phyloP scores from a whole-genome alignment of 2,888 invertebrate species.

The Caenorhabditis sp. region DNA sequence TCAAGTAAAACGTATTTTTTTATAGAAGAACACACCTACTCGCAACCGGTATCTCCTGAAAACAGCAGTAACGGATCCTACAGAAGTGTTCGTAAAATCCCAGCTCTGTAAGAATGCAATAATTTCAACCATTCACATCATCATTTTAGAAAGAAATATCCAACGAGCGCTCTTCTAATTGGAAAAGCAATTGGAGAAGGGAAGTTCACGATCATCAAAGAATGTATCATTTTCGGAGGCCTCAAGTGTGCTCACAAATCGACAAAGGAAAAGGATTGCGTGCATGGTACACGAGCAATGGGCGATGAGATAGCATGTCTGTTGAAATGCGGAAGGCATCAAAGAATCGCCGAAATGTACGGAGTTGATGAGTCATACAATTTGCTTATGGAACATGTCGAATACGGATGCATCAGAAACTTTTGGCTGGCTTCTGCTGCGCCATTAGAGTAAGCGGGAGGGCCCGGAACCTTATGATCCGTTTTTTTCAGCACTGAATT shows the following conservation, averaged over 20 bases:
- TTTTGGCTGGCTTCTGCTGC: slow-evolving; percentile 53
- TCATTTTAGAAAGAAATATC: slow-evolving; percentile 46
- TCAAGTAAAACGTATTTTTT: neutral
- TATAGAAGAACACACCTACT: slow-evolving; percentile 47
- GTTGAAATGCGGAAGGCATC: slow-evolving; percentile 62
- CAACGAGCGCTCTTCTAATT: slow-evolving; percentile 49
- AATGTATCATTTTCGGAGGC: slow-evolving; percentile 60
- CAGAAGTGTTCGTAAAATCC: slow-evolving; percentile 31
- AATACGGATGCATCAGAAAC: slow-evolving; percentile 58
- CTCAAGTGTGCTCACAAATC: slow-evolving; percentile 61
- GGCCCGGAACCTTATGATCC: neutral
- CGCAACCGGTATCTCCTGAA: slow-evolving; percentile 50
- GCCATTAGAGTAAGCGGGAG: slow-evolving; percentile 54
- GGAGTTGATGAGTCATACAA: slow-evolving; percentile 63
- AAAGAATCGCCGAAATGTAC: slow-evolving; percentile 58
- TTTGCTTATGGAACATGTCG: slow-evolving; percentile 64
- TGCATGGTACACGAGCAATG: slow-evolving; percentile 67
- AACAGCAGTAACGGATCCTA: slow-evolving; percentile 45
- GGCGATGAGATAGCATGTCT: slow-evolving; percentile 65
- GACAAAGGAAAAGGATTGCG: slow-evolving; percentile 59
- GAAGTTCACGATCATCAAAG: slow-evolving; percentile 71
- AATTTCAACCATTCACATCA: neutral
- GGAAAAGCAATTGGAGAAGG: slow-evolving; percentile 72
- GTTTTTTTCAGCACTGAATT: slow-evolving; percentile 41
- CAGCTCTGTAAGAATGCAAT: slow-evolving; percentile 8